phyloP scores from a whole-genome alignment of 2,113 vertebrate species.

The Grantiella picta region DNA sequence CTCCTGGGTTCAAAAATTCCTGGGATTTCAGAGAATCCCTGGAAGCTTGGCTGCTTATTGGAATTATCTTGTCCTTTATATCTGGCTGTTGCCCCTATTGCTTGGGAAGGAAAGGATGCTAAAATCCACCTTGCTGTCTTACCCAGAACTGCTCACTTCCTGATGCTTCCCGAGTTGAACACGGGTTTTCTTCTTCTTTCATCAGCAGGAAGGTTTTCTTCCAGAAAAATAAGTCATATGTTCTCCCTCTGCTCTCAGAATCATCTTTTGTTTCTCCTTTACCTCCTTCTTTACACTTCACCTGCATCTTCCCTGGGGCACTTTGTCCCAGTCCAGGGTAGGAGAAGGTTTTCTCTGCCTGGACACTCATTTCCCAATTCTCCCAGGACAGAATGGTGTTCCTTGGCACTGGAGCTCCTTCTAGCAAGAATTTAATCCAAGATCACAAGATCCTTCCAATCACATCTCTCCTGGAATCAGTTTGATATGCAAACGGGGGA shows the following conservation, averaged over 20 bases:
- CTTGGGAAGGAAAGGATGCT: background rate
- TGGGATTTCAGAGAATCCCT: background rate
- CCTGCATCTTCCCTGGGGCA: background rate
- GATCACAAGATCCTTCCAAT: background rate
- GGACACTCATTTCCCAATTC: background rate
- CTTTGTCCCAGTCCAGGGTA: background rate
- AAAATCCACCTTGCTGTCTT: background rate
- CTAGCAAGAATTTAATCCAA: background rate
- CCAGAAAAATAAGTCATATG: rapidly evolving
- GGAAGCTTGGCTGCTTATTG: background rate
- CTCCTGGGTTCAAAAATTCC: background rate
- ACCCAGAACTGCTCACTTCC: background rate
- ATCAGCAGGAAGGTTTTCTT: background rate
- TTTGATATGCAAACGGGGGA: background rate
- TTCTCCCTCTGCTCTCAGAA: background rate
- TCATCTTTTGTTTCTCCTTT: background rate
- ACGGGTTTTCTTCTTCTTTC: background rate
- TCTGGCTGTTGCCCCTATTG: background rate
- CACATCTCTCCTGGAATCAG: background rate
- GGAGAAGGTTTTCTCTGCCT: background rate
- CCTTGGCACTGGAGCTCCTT: background rate
- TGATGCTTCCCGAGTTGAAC: background rate
- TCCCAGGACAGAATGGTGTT: background rate
- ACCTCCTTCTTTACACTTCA: background rate
- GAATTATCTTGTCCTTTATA: background rate